Conservation (phyloP, 1,140 invertebrate species). For the Pseudomyrmex sp. region DNA sequence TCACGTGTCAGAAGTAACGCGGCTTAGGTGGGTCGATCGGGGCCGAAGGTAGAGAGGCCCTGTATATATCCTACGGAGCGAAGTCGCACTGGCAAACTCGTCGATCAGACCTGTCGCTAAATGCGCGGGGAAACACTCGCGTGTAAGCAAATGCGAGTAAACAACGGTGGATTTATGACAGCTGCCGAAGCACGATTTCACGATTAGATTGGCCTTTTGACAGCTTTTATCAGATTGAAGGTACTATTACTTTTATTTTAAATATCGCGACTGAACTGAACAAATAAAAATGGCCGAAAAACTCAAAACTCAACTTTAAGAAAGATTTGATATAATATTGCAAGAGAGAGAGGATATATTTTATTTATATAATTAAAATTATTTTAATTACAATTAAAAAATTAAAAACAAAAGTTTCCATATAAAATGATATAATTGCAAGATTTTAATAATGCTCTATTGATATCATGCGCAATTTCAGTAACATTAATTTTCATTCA, state of each 20-base stretch:
- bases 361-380: background rate
- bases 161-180: conserved; percentile 57
- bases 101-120: conserved; percentile 66
- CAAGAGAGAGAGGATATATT: too few species aligned
- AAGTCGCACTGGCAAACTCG: conserved; percentile 59
- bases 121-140: conserved; percentile 56
- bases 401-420: background rate
- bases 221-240: conserved; percentile 30
- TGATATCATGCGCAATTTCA: background rate
- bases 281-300: background rate
- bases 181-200: conserved; percentile 38
- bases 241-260: conserved; percentile 29
- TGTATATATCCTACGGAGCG: conserved; percentile 45
- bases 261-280: background rate
- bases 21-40: conserved; percentile 64
- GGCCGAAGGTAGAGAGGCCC: conserved; percentile 51
- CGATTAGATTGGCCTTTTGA: conserved; percentile 52
- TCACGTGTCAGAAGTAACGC: conserved; percentile 80
- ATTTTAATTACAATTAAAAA: too few species aligned
- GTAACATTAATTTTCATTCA: conserved; percentile 2
- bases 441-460: background rate
- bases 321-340: too few species aligned
- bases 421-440: background rate
- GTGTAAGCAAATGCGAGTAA: conserved; percentile 54
- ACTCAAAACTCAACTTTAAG: background rate